These are phyloP conservation scores for Caenorhabditis virilis DNA, from an alignment of 2,888 invertebrate genomes.

Conservation along the genomic window DNA sequence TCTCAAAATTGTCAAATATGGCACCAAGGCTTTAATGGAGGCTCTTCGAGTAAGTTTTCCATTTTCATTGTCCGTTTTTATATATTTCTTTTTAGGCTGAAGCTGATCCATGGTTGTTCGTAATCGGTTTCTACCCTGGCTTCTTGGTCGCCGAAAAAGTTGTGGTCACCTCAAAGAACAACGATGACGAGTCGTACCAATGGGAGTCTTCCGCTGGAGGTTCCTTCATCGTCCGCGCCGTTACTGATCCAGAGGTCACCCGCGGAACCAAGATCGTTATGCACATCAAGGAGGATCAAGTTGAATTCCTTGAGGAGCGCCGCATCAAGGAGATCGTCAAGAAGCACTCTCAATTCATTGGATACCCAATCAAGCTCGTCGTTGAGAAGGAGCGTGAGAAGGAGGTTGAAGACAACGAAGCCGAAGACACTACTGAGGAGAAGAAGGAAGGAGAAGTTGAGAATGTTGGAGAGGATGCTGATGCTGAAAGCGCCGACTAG, in stretches of 20 bases:
- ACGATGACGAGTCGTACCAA: constrained; percentile 95
- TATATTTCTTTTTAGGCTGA: no score
- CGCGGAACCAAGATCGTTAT: constrained; percentile 93
- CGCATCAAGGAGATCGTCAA: constrained; percentile 95
- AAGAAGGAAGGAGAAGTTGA: constrained; percentile 77
- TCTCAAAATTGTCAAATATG: constrained; percentile 99
- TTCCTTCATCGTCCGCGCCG: constrained; percentile 83
- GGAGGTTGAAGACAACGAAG: constrained; percentile 73
- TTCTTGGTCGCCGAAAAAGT: constrained; percentile 88
- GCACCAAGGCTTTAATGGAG: constrained; percentile 99
- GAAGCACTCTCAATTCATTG: constrained; percentile 98
- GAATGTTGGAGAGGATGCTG: constrained; percentile 74
- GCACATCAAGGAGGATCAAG: constrained; percentile 92
- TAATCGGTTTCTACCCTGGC: constrained; percentile 99
- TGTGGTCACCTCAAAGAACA: constrained; percentile 90
- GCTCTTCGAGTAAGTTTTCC: no score
- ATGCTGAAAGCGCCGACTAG: constrained; percentile 76
- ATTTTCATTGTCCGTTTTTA: no score
- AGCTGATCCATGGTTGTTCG: constrained; percentile 99
- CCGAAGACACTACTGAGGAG: constrained; percentile 46
- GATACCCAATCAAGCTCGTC: constrained; percentile 92
- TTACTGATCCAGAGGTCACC: constrained; percentile 66
- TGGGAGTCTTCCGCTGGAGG: constrained; percentile 99
- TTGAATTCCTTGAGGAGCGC: constrained; percentile 90
- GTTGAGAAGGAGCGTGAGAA: constrained; percentile 96